Evolutionary conservation across 2,797 vertebrate genomes (phyloP).

Genomic region (Zalophus californianus): DNA sequence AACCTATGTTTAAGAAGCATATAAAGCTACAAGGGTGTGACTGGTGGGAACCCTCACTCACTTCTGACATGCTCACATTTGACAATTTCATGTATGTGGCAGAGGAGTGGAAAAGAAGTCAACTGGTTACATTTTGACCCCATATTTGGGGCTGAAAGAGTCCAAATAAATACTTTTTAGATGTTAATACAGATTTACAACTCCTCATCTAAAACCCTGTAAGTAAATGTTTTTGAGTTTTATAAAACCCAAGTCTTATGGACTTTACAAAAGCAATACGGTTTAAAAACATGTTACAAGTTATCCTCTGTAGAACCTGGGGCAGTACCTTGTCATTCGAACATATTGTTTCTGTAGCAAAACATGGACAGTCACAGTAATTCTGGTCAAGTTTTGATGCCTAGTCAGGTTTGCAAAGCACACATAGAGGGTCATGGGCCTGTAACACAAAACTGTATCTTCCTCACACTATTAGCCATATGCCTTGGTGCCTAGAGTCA

Average conservation of each 20-base stretch:
- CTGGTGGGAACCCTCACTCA: not conserved
- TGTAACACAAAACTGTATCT: not conserved
- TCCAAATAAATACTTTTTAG: not conserved
- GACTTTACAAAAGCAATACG: not conserved
- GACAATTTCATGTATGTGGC: not conserved
- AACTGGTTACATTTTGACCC: not conserved
- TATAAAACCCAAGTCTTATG: not conserved
- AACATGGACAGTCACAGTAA: not conserved
- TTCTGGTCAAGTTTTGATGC: not conserved
- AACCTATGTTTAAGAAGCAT: not conserved
- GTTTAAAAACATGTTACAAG: not conserved
- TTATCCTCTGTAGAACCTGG: not conserved
- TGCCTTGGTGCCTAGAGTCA: not conserved
- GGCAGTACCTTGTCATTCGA: not conserved
- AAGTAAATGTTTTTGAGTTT: not conserved
- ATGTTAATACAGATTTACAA: not conserved
- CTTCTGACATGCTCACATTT: not conserved
- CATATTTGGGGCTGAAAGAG: not conserved
- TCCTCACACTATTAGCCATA: not conserved
- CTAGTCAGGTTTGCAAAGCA: not conserved
- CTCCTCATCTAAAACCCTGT: not conserved
- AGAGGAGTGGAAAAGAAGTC: not conserved
- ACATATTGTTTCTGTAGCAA: not conserved
- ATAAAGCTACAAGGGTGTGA: constrained; percentile 13
- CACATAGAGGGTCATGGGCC: accelerated